phyloP scores from a whole-genome alignment of 2,113 vertebrate genomes.

The Promerops cafer region DNA sequence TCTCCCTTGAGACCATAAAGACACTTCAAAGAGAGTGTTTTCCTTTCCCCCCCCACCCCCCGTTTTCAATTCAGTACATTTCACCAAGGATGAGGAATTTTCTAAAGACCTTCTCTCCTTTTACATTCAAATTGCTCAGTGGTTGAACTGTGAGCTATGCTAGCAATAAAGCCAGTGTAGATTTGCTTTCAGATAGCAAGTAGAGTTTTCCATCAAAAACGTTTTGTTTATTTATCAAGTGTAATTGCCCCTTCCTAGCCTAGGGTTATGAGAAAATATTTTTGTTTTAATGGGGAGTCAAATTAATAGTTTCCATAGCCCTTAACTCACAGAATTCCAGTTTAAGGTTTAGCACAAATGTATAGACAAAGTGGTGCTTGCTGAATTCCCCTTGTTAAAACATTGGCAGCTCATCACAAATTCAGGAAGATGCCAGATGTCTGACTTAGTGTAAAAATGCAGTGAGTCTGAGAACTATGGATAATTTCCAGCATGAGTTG shows the following conservation, averaged over 20 bases:
- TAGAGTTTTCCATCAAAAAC: background rate
- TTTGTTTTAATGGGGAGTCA: background rate
- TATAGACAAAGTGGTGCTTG: background rate
- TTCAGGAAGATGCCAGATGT: constrained; percentile 36
- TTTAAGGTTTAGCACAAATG: background rate
- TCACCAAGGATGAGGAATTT: constrained; percentile 5
- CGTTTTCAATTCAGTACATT: background rate
- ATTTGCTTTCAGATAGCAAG: background rate
- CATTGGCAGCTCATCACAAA: background rate
- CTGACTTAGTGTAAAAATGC: background rate
- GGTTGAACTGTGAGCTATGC: background rate
- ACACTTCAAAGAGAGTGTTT: background rate
- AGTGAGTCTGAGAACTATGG: background rate
- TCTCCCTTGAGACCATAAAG: constrained; percentile 14
- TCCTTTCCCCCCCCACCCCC: background rate
- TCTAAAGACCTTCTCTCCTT: background rate
- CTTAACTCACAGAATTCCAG: background rate
- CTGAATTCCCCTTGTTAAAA: background rate
- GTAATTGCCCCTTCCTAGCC: constrained; percentile 12
- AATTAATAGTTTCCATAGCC: background rate
- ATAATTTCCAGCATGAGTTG: constrained; percentile 28
- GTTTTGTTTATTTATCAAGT: constrained; percentile 13
- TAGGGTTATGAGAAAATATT: background rate
- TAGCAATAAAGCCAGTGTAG: background rate
- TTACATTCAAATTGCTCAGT: background rate